A percentile compares a stretch with the other conserved stretches of the same genome.
These are phyloP conservation scores for Chrysomela aeneicollis DNA, from an alignment of 2,888 invertebrate genomes.

Conservation along the genomic window DNA sequence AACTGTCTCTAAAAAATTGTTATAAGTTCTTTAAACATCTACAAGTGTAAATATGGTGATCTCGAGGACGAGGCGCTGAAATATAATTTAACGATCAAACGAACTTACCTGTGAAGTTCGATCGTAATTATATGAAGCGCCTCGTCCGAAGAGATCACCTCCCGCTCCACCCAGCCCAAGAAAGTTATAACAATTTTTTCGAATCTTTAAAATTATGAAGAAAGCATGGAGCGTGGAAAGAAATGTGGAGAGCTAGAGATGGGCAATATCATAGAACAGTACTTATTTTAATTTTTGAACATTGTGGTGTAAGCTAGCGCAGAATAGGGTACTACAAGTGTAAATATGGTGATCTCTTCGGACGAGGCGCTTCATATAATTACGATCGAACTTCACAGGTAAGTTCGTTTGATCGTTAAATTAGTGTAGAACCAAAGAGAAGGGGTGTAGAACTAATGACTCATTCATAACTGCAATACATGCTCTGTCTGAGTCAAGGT, in stretches of 20 bases:
- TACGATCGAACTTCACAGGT: conserved; percentile 16
- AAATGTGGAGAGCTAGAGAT: too few species aligned
- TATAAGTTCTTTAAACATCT: neutral
- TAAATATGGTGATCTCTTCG: conserved; percentile 6
- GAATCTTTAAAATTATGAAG: too few species aligned
- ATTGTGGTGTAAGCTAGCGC: too few species aligned
- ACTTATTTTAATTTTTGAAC: too few species aligned
- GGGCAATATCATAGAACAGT: too few species aligned
- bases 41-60: neutral
- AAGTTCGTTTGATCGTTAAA: conserved; percentile 14
- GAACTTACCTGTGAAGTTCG: conserved; percentile 18
- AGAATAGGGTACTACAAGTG: neutral
- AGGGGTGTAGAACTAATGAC: too few species aligned
- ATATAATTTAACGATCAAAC: conserved; percentile 16
- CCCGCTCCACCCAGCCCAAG: conserved; percentile 2
- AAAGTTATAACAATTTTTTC: neutral
- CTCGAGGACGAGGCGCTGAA: conserved; percentile 4
- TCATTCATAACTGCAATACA: too few species aligned
- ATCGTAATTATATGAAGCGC: conserved; percentile 15
- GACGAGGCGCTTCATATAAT: conserved; percentile 10
- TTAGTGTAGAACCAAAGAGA: too few species aligned
- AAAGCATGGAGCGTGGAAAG: too few species aligned
- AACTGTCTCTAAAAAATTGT: neutral
- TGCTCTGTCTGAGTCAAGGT: too few species aligned
- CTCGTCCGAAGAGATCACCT: conserved; percentile 5